phyloP scores from a whole-genome alignment of 1,140 invertebrate species.

The Ips nitidus region DNA sequence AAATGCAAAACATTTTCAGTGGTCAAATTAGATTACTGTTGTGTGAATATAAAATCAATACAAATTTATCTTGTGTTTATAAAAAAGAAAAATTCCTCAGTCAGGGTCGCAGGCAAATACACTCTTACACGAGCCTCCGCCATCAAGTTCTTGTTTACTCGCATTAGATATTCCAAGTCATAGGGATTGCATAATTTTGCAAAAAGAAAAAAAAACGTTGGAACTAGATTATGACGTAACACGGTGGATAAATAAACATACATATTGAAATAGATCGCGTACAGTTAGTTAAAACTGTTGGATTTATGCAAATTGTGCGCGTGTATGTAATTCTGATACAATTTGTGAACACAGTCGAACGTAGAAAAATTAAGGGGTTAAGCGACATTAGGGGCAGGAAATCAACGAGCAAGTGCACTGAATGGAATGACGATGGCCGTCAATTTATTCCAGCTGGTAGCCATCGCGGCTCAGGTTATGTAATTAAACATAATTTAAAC shows the following conservation, averaged over 20 bases:
- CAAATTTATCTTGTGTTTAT: too few species aligned
- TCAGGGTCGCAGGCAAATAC: conserved; percentile 2
- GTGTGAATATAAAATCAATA: too few species aligned
- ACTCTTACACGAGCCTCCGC: background rate
- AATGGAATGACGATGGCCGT: conserved; percentile 22
- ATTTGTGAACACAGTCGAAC: background rate
- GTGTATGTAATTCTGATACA: background rate
- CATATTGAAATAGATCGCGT: conserved; percentile 8
- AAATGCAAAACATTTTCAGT: too few species aligned
- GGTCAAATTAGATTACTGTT: too few species aligned
- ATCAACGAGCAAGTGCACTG: background rate
- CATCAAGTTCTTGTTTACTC: conserved; percentile 12
- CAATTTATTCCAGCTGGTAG: conserved; percentile 30
- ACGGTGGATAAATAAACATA: background rate
- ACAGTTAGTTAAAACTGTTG: background rate
- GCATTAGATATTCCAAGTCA: conserved; percentile 7
- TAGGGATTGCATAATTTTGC: conserved; percentile 9
- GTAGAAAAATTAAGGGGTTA: too few species aligned
- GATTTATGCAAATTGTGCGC: conserved; percentile 11
- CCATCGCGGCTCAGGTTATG: conserved; percentile 24
- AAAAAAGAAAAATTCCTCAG: conserved; percentile 6
- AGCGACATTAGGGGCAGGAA: background rate
- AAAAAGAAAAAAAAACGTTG: conserved; percentile 2
- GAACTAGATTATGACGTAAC: conserved; percentile 14
- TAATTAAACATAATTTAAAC: conserved; percentile 32